Base-by-base conservation (phyloP, 2,797 vertebrate genomes). In the Liparis tanakae region DNA sequence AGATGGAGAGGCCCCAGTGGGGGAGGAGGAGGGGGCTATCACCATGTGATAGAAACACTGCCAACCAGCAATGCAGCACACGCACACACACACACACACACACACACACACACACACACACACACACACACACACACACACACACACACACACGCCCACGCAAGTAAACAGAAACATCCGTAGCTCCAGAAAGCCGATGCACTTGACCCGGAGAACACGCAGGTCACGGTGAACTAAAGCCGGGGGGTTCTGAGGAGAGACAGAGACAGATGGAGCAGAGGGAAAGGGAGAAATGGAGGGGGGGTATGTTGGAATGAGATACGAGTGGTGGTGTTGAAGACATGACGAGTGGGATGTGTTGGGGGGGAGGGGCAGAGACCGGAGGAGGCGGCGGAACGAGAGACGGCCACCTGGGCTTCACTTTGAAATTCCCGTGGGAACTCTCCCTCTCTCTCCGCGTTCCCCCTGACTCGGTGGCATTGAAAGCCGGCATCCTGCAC, bases 291-390 rank as follows among this genome's bases (percentile, higher is more conserved):
- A 76, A 61, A 44, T 64, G 44, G 25, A 10, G 25, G 3, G 70
- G 59, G 63, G 62, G 17, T 71, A 75, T 48, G 67, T 44, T 67
- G 62, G 54, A 71, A 57, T 77, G 43, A 81, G 67, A 79, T 71
- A 70, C 67, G 83, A 80, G 74, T 30, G 43, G 25, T 50, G 33
- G 39, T 7, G 39, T 6, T 30, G 25, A 30, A 30, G 39, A 41
- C 10, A 12, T 41, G 39, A 41, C 3, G 12, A 41, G 39, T 13
- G 39, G 39, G 39, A 41, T 41, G 39, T 41, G 39, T 41, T 41
- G 70, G 70, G 1, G 3, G 10, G 66, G 39, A 30, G 46, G 22
- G 37, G 36, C 25, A 20, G 76, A 51, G 6, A 53, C 30, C 10
- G 58, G 54, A 64, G 67, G 33, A 48, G 50, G 54, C 48, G 46